These are phyloP conservation scores for Pempheris klunzingeri DNA, from an alignment of 2,797 vertebrate genomes.

Conservation along the genomic window DNA sequence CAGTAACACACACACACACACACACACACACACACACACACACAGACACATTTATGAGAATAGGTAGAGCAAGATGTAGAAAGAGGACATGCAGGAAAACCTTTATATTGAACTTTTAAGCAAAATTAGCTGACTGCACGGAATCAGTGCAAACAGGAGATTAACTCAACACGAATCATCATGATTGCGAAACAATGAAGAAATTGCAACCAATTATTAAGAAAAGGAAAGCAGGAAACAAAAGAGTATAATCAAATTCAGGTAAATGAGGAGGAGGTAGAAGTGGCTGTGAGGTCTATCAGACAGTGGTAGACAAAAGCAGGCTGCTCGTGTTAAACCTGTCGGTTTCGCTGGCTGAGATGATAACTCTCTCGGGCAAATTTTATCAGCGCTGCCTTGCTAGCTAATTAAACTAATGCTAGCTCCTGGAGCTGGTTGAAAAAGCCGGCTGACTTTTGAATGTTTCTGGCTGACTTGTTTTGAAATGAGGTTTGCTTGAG, in stretches of 20 bases:
- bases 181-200: constrained; percentile 45
- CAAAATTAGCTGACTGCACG: constrained; percentile 39
- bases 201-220: constrained; percentile 36
- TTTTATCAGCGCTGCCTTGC: background rate
- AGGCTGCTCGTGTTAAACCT: background rate
- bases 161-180: constrained; percentile 39
- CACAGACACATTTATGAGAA: constrained; percentile 24
- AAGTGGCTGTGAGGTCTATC: constrained; percentile 27
- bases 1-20: constrained; percentile 28
- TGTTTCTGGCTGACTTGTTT: background rate
- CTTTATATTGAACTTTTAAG: constrained; percentile 35
- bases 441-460: background rate
- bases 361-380: background rate
- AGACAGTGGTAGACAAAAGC: too few species aligned
- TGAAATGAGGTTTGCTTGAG: background rate
- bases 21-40: constrained; percentile 24
- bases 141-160: constrained; percentile 31
- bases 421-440: background rate
- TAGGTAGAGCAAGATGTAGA: constrained; percentile 10
- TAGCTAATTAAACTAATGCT: background rate
- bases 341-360: background rate
- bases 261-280: constrained; percentile 31
- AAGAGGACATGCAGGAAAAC: constrained; percentile 35
- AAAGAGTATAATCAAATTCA: constrained; percentile 44
- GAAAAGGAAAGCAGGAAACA: constrained; percentile 35